A percentile compares a stretch with the other conserved stretches of the same genome.
phyloP scores from a whole-genome alignment of 1,140 invertebrate species.

The Homarus americanus region DNA sequence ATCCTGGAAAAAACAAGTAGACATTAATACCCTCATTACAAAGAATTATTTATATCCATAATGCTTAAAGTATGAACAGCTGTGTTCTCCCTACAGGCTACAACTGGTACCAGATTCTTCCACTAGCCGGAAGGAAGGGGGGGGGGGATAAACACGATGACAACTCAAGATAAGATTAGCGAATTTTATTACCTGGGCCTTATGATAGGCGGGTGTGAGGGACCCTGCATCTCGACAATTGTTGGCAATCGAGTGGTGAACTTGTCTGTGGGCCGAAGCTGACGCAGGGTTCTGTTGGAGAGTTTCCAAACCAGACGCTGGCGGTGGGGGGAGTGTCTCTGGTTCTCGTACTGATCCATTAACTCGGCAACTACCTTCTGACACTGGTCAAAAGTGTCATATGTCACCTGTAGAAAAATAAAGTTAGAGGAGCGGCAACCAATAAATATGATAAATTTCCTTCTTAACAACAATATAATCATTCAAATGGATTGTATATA shows the following conservation, averaged over 20 bases:
- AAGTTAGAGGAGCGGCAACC: too few species aligned
- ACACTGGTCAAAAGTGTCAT: constrained; percentile 82
- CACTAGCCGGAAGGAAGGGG: too few species aligned
- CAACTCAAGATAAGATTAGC: too few species aligned
- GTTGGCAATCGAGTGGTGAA: constrained; percentile 85
- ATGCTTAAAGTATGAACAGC: too few species aligned
- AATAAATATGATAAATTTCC: too few species aligned
- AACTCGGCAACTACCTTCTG: constrained; percentile 82
- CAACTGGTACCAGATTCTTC: too few species aligned
- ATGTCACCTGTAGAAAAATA: constrained; percentile 81
- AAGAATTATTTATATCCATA: too few species aligned
- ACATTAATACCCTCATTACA: too few species aligned
- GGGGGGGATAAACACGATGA: too few species aligned
- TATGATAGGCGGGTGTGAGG: constrained; percentile 60
- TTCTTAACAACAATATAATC: too few species aligned
- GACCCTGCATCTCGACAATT: constrained; percentile 82
- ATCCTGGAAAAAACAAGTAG: constrained; percentile 41
- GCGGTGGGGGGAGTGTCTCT: constrained; percentile 84
- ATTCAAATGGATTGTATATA: too few species aligned
- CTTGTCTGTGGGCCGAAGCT: constrained; percentile 86
- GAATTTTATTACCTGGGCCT: constrained; percentile 53
- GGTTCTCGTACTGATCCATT: constrained; percentile 84
- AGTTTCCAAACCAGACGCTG: constrained; percentile 86
- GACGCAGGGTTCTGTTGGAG: constrained; percentile 79
- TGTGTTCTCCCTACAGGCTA: too few species aligned